phyloP scores from a whole-genome alignment of 2,888 invertebrate species.

The Brachycybe producta region DNA sequence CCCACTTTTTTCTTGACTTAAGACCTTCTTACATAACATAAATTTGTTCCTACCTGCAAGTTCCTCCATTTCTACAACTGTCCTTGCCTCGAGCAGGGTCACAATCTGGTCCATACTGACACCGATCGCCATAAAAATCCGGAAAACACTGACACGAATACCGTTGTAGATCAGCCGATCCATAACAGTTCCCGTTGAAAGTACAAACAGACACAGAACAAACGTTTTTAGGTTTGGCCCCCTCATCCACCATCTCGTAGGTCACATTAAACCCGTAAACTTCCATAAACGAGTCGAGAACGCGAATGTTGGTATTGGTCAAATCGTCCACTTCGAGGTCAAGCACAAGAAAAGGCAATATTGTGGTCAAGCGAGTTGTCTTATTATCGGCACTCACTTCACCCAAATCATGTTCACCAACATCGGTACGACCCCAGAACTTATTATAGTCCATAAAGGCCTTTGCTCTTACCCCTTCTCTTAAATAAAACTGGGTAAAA shows the following conservation, averaged over 20 bases:
- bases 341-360: conserved; percentile 59
- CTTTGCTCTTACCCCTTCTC: conserved; percentile 24
- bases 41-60: conserved; percentile 66
- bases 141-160: conserved; percentile 70
- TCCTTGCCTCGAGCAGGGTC: conserved; percentile 46
- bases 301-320: conserved; percentile 57
- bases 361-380: conserved; percentile 33
- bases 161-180: conserved; percentile 50
- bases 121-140: conserved; percentile 62
- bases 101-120: conserved; percentile 69
- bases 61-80: conserved; percentile 63
- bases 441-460: conserved; percentile 30
- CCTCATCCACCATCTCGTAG: conserved; percentile 52
- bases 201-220: conserved; percentile 72
- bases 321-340: conserved; percentile 52
- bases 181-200: conserved; percentile 71
- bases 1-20: too few species aligned
- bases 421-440: conserved; percentile 22
- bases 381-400: conserved; percentile 27
- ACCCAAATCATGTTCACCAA: conserved; percentile 26
- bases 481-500: conserved; percentile 71
- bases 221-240: conserved; percentile 23
- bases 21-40: too few species aligned
- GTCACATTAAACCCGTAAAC: conserved; percentile 88
- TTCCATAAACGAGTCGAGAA: conserved; percentile 62